Conservation (phyloP, 2,888 invertebrate species). For the Synergus itoensis region DNA sequence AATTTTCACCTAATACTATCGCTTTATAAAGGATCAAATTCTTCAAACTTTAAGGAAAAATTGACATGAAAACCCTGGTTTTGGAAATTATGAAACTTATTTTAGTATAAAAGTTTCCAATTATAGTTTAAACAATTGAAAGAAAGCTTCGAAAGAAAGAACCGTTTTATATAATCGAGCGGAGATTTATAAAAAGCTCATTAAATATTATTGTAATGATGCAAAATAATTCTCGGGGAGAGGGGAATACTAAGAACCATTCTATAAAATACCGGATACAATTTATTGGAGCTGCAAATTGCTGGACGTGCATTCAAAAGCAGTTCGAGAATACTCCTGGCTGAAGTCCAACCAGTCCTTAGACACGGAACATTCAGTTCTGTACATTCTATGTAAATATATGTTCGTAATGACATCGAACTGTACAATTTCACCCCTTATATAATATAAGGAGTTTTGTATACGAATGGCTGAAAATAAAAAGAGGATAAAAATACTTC, state of each 20-base stretch:
- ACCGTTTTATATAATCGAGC: not conserved
- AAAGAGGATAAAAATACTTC: too few relatives aligned
- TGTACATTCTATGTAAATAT: too few relatives aligned
- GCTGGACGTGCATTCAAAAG: constrained; percentile 5
- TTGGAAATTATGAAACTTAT: not conserved
- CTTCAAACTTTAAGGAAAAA: too few relatives aligned
- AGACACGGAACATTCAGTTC: not conserved
- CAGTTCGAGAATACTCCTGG: constrained; percentile 2
- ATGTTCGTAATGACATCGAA: too few relatives aligned
- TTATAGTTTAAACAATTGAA: too few relatives aligned
- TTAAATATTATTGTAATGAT: not conserved
- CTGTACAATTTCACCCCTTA: not conserved
- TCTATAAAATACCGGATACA: not conserved
- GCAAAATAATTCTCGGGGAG: not conserved
- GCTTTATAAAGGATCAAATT: too few relatives aligned
- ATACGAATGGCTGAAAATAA: too few relatives aligned
- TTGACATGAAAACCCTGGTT: too few relatives aligned
- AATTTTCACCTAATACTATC: too few relatives aligned
- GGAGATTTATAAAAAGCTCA: not conserved
- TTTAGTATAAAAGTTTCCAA: not conserved
- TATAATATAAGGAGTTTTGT: not conserved
- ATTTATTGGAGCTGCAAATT: not conserved
- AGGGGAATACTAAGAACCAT: not conserved
- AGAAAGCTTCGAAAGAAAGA: too few relatives aligned
- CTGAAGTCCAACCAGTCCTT: not conserved